Evolutionary conservation across 2,797 vertebrate genomes (phyloP).

Genomic region (Epinephelus malabaricus): DNA sequence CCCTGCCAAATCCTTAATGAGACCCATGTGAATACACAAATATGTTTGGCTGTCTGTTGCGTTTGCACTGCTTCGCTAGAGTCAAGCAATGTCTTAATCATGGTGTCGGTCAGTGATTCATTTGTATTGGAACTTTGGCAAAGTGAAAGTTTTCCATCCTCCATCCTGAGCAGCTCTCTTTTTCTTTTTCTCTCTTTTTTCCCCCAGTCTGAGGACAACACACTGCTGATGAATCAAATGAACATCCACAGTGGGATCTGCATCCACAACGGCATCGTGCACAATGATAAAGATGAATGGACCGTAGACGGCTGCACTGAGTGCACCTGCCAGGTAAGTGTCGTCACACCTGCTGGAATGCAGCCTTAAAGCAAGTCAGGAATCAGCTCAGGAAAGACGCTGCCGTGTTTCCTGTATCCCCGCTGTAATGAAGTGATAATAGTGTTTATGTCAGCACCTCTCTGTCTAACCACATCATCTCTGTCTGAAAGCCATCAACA

Average conservation of each 20-base stretch:
- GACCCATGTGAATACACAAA: slow-evolving; percentile 83
- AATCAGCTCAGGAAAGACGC: slow-evolving; percentile 26
- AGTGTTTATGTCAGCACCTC: slow-evolving; percentile 55
- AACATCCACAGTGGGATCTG: slow-evolving; percentile 87
- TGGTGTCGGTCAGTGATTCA: slow-evolving; percentile 73
- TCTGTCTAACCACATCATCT: slow-evolving; percentile 27
- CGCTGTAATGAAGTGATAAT: slow-evolving; percentile 60
- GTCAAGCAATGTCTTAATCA: slow-evolving; percentile 81
- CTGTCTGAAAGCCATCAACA: slow-evolving; percentile 58
- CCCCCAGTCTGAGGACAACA: slow-evolving; percentile 88
- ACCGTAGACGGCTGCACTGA: slow-evolving; percentile 97
- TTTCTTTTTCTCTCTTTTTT: slow-evolving; percentile 22
- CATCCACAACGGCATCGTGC: slow-evolving; percentile 91
- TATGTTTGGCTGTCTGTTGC: slow-evolving; percentile 73
- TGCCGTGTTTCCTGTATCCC: slow-evolving; percentile 34
- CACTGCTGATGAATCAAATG: slow-evolving; percentile 81
- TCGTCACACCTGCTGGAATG: slow-evolving; percentile 57
- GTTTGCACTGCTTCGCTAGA: slow-evolving; percentile 74
- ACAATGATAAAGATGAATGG: slow-evolving; percentile 94
- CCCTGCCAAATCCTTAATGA: slow-evolving; percentile 80
- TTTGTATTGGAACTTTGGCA: slow-evolving; percentile 82
- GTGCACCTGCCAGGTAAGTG: slow-evolving; percentile 96
- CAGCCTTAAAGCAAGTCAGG: slow-evolving; percentile 28
- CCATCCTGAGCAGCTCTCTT: slow-evolving; percentile 50
- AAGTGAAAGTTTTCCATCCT: slow-evolving; percentile 78